phyloP scores from a whole-genome alignment of 2,888 invertebrate genomes.

The Timema cristinae region DNA sequence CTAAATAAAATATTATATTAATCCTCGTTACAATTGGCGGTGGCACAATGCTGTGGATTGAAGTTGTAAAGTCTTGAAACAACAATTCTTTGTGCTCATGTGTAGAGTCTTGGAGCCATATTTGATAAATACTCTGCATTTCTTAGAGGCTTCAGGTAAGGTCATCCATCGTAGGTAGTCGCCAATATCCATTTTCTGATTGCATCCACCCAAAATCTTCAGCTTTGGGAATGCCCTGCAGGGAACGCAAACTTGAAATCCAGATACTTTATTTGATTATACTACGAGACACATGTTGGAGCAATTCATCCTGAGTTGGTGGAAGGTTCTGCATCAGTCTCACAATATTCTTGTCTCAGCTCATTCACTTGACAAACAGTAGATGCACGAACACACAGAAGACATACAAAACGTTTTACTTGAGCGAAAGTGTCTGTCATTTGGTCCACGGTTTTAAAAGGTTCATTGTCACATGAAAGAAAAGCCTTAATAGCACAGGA shows the following conservation, averaged over 20 bases:
- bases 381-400: not conserved
- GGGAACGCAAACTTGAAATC: not conserved
- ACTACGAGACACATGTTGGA: not conserved
- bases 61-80: not conserved
- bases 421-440: not conserved
- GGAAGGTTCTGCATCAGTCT: not conserved
- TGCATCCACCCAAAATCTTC: conserved; percentile 4
- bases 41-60: conserved; percentile 1
- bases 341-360: not conserved
- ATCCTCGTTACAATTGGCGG: not conserved
- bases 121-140: not conserved
- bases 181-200: not conserved
- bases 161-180: not conserved
- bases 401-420: not conserved
- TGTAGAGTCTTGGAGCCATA: not conserved
- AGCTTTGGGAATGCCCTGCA: not conserved
- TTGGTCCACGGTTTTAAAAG: not conserved
- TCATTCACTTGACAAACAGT: not conserved
- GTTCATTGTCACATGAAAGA: not conserved
- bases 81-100: not conserved
- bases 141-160: not conserved
- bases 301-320: not conserved
- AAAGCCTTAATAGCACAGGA: not conserved
- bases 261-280: not conserved
- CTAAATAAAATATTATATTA: not conserved